Evolutionary conservation across 2,888 invertebrate species (phyloP).

Genomic region (Phalangium opilio): DNA sequence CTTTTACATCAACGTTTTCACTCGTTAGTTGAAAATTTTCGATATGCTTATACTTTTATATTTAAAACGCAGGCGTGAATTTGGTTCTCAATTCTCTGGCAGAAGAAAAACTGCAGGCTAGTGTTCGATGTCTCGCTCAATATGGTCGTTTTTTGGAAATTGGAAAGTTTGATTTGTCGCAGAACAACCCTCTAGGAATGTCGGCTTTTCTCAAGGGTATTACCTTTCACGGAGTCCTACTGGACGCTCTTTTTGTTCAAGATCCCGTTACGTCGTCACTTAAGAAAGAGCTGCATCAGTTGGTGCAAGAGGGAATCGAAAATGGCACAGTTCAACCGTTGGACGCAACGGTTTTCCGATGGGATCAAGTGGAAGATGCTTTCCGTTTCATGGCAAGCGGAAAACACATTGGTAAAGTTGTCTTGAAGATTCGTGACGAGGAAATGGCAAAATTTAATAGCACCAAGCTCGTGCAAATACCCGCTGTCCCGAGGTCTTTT

Average conservation of each 20-base stretch:
- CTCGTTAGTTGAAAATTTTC: too few species aligned
- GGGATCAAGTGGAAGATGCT: slow-evolving; percentile 33
- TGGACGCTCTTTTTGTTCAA: slow-evolving; percentile 35
- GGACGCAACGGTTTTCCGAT: slow-evolving; percentile 31
- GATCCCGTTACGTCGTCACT: slow-evolving; percentile 23
- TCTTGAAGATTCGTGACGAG: slow-evolving; percentile 53
- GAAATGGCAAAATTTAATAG: slow-evolving; percentile 51
- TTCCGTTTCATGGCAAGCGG: slow-evolving; percentile 40
- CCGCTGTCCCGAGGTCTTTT: slow-evolving; percentile 69
- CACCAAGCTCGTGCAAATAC: slow-evolving; percentile 35
- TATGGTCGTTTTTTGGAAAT: slow-evolving; percentile 96
- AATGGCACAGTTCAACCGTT: slow-evolving; percentile 37
- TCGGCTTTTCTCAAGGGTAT: slow-evolving; percentile 37
- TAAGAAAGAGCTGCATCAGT: slow-evolving; percentile 37
- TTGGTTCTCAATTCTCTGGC: slow-evolving; percentile 88
- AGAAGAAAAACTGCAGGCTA: slow-evolving; percentile 84
- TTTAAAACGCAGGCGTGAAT: slow-evolving; percentile 69
- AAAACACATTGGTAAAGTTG: slow-evolving; percentile 39
- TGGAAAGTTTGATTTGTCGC: slow-evolving; percentile 90
- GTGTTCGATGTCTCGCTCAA: slow-evolving; percentile 73
- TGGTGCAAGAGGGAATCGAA: slow-evolving; percentile 34
- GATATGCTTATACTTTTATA: not conserved
- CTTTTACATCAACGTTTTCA: too few species aligned
- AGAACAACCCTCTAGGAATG: slow-evolving; percentile 56
- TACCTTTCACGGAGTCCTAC: slow-evolving; percentile 38